Evolutionary conservation across 2,888 invertebrate species (phyloP).

Genomic region (Apodemia duryi): DNA sequence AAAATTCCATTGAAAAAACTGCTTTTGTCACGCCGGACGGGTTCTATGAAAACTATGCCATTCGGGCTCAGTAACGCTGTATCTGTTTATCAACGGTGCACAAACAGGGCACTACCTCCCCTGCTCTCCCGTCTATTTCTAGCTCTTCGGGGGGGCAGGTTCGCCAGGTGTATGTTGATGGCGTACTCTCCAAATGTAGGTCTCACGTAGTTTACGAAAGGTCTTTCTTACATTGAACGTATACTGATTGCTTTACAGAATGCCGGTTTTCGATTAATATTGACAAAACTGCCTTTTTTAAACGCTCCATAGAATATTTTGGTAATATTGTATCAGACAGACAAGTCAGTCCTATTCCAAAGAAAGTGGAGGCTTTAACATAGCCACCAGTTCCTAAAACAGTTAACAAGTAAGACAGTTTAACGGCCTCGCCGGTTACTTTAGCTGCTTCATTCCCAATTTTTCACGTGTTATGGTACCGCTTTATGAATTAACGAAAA

Average conservation of each 20-base stretch:
- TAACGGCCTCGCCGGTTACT: slow-evolving; percentile 31
- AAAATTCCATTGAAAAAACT: slow-evolving; percentile 33
- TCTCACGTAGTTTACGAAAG: slow-evolving; percentile 23
- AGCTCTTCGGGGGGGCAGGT: not conserved
- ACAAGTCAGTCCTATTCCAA: slow-evolving; percentile 35
- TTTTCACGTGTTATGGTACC: slow-evolving; percentile 25
- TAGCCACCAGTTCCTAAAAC: slow-evolving; percentile 35
- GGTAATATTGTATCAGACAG: slow-evolving; percentile 35
- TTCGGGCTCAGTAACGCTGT: slow-evolving; percentile 34
- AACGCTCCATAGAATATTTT: slow-evolving; percentile 34
- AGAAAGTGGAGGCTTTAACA: slow-evolving; percentile 35
- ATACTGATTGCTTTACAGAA: slow-evolving; percentile 30
- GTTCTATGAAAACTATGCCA: slow-evolving; percentile 35
- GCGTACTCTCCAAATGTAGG: slow-evolving; percentile 24
- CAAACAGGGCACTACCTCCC: slow-evolving; percentile 24
- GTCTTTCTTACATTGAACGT: slow-evolving; percentile 27
- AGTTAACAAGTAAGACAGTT: slow-evolving; percentile 34
- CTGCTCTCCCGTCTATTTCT: not conserved
- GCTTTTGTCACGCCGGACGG: slow-evolving; percentile 26
- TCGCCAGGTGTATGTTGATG: slow-evolving; percentile 38
- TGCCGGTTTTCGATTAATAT: slow-evolving; percentile 34
- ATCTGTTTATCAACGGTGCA: slow-evolving; percentile 33
- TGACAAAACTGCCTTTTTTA: slow-evolving; percentile 34
- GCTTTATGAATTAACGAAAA: slow-evolving; percentile 27
- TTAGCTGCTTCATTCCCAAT: slow-evolving; percentile 25